Base-by-base conservation (phyloP, 2,888 invertebrate species). In the Lepidochitona cinerea region DNA sequence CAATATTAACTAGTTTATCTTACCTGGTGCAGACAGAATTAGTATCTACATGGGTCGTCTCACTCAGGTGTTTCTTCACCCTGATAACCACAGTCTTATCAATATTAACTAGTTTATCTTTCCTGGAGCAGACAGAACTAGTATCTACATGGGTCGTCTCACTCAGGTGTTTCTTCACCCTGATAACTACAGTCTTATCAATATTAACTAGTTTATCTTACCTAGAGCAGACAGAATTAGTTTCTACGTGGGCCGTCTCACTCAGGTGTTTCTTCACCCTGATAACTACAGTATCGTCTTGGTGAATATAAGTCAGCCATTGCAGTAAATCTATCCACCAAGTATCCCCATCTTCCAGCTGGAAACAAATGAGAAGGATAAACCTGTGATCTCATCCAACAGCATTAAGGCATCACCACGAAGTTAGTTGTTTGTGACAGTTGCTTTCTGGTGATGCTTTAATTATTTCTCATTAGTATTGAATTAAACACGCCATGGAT, bases 251-350 rank as follows among this genome's bases (percentile, higher is more conserved):
- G n/a, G 69, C 59, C 59, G 78, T 81, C 49, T 81, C 79, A 18
- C 72, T 66, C 2, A 88, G 75, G 68, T 88, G 88, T 35, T 86
- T 85, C 68, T 86, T 84, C 32, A 91, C 78, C 77, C 84, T 83
- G 41, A 72, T 73, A 9, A 90, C 78, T n/a, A 91, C 80, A 0
- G 70, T 75, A 12, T 81, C 81, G 68, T 86, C 87, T 59, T 82
- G 79, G 0, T 83, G 80, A 49, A 80, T 70, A 7, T 74, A 78
- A 2, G 76, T 70, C 2, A 81, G 75, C 79, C 81, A 79, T 59
- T 86, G 80, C 9, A 90, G 77, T 4, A 88, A 77, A 26, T 85
- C 85, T 29, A 84, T 59, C 89, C 89, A 90, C 90, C 90, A 90
- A 68, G 84, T 83, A 32, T 73, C 65, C 6, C 80, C 81, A 29